Evolutionary conservation across 2,113 vertebrate species (phyloP).

Genomic region (Prolemur simus): DNA sequence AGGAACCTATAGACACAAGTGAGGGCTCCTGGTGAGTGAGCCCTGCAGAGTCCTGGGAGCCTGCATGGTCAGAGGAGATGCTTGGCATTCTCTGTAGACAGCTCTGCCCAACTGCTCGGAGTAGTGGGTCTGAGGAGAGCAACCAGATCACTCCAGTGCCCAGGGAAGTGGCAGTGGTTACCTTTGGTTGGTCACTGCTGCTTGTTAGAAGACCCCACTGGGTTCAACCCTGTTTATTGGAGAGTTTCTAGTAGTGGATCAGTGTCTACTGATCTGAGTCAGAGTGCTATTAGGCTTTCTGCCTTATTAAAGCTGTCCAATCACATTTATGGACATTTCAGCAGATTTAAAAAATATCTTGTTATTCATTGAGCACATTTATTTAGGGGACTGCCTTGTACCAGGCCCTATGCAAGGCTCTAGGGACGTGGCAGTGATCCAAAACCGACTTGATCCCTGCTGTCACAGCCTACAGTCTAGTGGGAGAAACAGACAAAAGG

Average conservation of each 20-base stretch:
- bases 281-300: not conserved
- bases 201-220: not conserved
- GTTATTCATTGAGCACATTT: not conserved
- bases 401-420: not conserved
- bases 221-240: not conserved
- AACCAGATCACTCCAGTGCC: not conserved
- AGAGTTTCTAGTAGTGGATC: not conserved
- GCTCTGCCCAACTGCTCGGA: not conserved
- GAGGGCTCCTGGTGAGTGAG: slow-evolving; percentile 2
- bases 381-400: not conserved
- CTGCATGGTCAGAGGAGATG: not conserved
- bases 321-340: slow-evolving; percentile 14
- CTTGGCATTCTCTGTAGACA: not conserved
- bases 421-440: not conserved
- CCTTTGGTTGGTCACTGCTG: not conserved
- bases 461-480: not conserved
- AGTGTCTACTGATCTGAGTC: not conserved
- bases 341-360: slow-evolving; percentile 43
- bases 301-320: not conserved
- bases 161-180: fast-evolving
- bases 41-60: not conserved
- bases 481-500: slow-evolving; percentile 19
- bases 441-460: not conserved
- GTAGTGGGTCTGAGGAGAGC: not conserved
- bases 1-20: not conserved